Base-by-base conservation (phyloP, 2,113 vertebrate genomes). In the Montifringilla adamsi region DNA sequence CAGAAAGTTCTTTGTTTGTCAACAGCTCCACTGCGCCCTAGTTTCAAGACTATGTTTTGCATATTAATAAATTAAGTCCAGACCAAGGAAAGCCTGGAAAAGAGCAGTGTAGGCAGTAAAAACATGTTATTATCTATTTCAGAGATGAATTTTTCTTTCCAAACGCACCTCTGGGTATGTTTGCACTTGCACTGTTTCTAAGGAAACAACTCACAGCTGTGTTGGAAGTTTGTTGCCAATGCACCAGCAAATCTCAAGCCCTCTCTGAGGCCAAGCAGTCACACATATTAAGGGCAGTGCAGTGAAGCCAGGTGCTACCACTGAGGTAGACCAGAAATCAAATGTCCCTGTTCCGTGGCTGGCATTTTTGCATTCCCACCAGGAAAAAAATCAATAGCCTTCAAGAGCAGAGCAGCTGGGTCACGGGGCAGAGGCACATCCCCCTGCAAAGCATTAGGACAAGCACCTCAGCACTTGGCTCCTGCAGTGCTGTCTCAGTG, bases 11-110 rank as follows among this genome's bases (percentile, higher is more conserved):
- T 26, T 68, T 3, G 0, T 70, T 78, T 94, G 77, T 85, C 52
- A n/a, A 70, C 93, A 82, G 23, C 63, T 87, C 64, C 52, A n/a
- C 66, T 62, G 35, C 0, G 0, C 47, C 69, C 83, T 82, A 39
- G 33, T 93, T 89, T 84, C 73, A 94, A 87, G 83, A 84, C 91
- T 87, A 66, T 66, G 69, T 50, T 95, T 94, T 94, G 31, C 64
- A 26, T 94, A 74, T 80, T 91, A 90, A 84, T 94, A 96, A 84
- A 90, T 84, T 41, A 94, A 55, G 59, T 58, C 75, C 69, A 55
- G 73, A 75, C 64, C 55, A 80, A 90, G 43, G 37, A 81, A 92
- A 46, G 50, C 44, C 53, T 90, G 70, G 31, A 63, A 78, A 19
- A 58, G 88, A 91, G 78, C 76, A 77, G 66, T 16, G 55, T 28